Conservation (phyloP, 2,113 vertebrate species). For the Macquaria australasica region DNA sequence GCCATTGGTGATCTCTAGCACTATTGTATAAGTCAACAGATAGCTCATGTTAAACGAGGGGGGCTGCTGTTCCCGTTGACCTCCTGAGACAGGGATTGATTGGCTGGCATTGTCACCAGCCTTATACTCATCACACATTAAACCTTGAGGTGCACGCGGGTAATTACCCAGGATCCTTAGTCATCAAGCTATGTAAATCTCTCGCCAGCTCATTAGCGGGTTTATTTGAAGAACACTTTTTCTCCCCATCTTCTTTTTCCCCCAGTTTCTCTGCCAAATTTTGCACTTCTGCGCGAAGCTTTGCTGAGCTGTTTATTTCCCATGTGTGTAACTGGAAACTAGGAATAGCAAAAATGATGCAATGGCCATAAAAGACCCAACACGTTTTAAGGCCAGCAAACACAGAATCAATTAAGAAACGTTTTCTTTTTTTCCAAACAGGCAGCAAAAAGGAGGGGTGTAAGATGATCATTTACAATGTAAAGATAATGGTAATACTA, state of each 20-base stretch:
- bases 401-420: background rate
- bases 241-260: constrained; percentile 27
- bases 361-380: constrained; percentile 10
- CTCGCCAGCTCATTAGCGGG: constrained; percentile 66
- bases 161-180: constrained; percentile 79
- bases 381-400: background rate
- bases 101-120: constrained; percentile 66
- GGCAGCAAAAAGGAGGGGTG: background rate
- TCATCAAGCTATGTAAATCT: constrained; percentile 72
- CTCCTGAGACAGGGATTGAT: constrained; percentile 48
- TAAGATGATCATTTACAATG: background rate
- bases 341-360: constrained; percentile 27
- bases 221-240: constrained; percentile 69
- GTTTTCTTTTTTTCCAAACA: background rate
- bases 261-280: constrained; percentile 41
- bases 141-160: constrained; percentile 58
- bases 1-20: constrained; percentile 32
- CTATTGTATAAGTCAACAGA: constrained; percentile 54
- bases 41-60: constrained; percentile 39
- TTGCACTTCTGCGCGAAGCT: constrained; percentile 47
- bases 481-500: background rate
- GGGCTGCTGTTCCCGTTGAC: constrained; percentile 53
- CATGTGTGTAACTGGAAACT: constrained; percentile 8
- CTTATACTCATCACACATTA: constrained; percentile 69
- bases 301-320: constrained; percentile 48